Conservation (phyloP, 2,888 invertebrate species). For the Euzophera pinguis region DNA sequence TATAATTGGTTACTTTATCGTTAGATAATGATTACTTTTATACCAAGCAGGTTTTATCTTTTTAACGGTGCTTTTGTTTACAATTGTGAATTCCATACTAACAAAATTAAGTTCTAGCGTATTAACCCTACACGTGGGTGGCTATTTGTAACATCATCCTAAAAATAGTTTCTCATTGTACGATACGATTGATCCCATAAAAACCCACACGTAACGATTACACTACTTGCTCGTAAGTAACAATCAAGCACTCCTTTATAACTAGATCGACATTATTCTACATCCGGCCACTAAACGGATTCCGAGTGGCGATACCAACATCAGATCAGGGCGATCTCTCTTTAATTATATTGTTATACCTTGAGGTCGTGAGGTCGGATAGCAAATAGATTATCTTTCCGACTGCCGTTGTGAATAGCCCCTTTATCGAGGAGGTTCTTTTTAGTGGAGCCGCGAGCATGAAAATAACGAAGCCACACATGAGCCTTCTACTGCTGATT, state of each 20-base stretch:
- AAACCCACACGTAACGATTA: slow-evolving; percentile 49
- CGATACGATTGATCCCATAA: slow-evolving; percentile 5
- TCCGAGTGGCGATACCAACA: slow-evolving; percentile 30
- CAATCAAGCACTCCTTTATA: slow-evolving; percentile 64
- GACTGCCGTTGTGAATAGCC: slow-evolving; percentile 61
- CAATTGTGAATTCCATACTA: background rate
- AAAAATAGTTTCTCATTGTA: slow-evolving; percentile 5
- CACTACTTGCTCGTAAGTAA: slow-evolving; percentile 43
- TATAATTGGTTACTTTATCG: no score
- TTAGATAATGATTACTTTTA: no score
- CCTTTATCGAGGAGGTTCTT: slow-evolving; percentile 64
- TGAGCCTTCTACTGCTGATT: no score
- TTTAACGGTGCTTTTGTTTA: background rate
- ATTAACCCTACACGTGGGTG: background rate
- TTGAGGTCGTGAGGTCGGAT: slow-evolving; percentile 74
- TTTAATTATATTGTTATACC: slow-evolving; percentile 78
- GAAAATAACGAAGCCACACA: background rate
- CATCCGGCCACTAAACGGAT: slow-evolving; percentile 60
- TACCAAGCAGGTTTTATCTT: no score
- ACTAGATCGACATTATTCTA: slow-evolving; percentile 59
- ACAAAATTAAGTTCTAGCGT: background rate
- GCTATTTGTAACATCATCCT: slow-evolving; percentile 4
- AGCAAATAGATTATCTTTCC: slow-evolving; percentile 77
- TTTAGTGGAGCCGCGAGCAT: slow-evolving; percentile 28
- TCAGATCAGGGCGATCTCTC: slow-evolving; percentile 57